Percentiles rank a stretch among this genome's conserved stretches.
Evolutionary conservation across 2,888 invertebrate species (phyloP).

Genomic region (Ashinkailepas kermadecensis): DNA sequence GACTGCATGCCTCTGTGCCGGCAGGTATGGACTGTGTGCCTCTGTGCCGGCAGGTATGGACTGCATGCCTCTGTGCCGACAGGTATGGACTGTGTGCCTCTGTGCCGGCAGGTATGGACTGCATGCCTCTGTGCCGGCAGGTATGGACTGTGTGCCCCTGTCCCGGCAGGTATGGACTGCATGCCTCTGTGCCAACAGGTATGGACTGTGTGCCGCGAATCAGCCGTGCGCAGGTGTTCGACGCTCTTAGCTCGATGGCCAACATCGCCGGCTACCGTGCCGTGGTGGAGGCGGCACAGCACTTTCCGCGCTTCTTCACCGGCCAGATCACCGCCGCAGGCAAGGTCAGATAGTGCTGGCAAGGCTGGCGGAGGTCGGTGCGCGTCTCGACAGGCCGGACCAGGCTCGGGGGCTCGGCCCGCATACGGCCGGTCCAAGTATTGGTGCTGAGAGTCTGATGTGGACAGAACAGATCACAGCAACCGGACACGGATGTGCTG

Average conservation of each 20-base stretch:
- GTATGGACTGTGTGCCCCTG: no score
- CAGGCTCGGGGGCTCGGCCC: no score
- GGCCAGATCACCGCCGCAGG: constrained; percentile 86
- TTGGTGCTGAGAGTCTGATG: no score
- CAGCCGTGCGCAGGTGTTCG: constrained; percentile 80
- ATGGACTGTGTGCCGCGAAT: constrained; percentile 88
- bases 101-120: no score
- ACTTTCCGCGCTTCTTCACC: constrained; percentile 84
- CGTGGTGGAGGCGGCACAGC: constrained; percentile 77
- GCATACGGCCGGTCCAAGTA: no score
- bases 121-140: no score
- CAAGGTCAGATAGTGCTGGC: constrained; percentile 78
- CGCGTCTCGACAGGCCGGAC: background rate
- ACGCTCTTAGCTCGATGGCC: constrained; percentile 84
- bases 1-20: no score
- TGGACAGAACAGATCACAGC: no score
- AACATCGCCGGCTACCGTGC: constrained; percentile 83
- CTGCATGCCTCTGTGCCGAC: constrained; percentile 35
- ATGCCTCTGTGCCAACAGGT: constrained; percentile 46
- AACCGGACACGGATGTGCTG: no score
- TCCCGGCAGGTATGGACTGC: no score
- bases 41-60: no score
- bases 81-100: constrained; percentile 87
- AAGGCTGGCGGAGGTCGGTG: constrained; percentile 39
- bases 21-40: no score